Conservation (phyloP, 1,140 invertebrate genomes). For the Archegozetes longisetosus region DNA sequence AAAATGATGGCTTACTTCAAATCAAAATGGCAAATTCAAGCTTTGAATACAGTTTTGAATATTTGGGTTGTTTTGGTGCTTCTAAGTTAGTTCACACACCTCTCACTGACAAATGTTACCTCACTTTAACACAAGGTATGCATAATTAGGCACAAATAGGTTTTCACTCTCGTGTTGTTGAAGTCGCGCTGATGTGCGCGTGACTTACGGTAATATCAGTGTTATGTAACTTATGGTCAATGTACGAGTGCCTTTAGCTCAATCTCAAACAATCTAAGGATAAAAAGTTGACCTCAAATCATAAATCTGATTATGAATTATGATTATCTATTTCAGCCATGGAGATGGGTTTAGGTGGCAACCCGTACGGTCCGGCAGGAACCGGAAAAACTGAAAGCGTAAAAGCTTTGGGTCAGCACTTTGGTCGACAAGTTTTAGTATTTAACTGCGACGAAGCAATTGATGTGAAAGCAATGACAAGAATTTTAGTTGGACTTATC, state of each 20-base stretch:
- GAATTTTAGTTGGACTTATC: conserved; percentile 78
- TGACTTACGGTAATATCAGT: background rate
- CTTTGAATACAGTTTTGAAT: conserved; percentile 93
- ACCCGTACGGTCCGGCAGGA: conserved; percentile 96
- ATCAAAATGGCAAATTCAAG: conserved; percentile 64
- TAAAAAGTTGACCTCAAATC: background rate
- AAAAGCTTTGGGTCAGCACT: conserved; percentile 72
- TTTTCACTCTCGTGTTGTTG: background rate
- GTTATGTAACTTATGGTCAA: background rate
- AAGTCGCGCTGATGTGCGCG: background rate
- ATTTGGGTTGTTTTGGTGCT: conserved; percentile 61
- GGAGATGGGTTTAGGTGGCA: conserved; percentile 87
- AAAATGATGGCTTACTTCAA: conserved; percentile 27
- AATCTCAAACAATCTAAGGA: too few relatives aligned
- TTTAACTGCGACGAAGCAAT: conserved; percentile 98
- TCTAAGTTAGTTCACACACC: conserved; percentile 80
- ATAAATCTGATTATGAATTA: background rate
- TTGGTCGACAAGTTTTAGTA: conserved; percentile 82
- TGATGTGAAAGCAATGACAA: conserved; percentile 78
- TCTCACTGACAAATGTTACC: conserved; percentile 85
- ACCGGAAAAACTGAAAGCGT: conserved; percentile 97
- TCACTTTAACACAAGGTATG: conserved; percentile 72
- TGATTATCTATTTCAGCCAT: conserved; percentile 42
- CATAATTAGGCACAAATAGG: background rate
- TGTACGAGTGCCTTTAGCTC: background rate